Percentiles rank a stretch among this genome's conserved stretches.
Evolutionary conservation across 2,113 vertebrate genomes (phyloP).

Genomic region (Oostethus manadensis): DNA sequence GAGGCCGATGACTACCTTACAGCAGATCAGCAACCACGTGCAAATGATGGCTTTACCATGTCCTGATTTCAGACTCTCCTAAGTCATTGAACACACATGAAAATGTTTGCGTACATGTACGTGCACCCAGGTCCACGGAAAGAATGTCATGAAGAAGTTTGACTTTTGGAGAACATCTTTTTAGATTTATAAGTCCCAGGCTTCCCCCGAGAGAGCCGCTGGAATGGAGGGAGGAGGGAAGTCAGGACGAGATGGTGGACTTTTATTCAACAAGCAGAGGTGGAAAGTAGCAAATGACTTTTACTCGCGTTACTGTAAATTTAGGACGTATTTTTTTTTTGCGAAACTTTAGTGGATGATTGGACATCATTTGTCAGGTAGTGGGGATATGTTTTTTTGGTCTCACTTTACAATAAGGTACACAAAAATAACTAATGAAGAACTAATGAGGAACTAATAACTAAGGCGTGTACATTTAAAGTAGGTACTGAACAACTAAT

Average conservation of each 20-base stretch:
- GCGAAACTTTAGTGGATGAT: not conserved
- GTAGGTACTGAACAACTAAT: too few species aligned
- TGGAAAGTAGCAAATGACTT: not conserved
- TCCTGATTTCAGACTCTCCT: slow-evolving; percentile 14
- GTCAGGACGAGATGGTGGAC: not conserved
- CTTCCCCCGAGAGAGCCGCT: slow-evolving; percentile 9
- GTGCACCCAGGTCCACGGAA: slow-evolving; percentile 27
- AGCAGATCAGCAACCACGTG: too few species aligned
- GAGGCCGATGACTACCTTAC: too few species aligned
- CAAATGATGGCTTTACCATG: slow-evolving; percentile 42
- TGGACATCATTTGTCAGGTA: not conserved
- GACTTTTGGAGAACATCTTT: slow-evolving; percentile 17
- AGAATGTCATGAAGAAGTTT: slow-evolving; percentile 28
- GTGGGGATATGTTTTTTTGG: too few species aligned
- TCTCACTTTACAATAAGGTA: too few species aligned
- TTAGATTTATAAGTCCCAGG: slow-evolving; percentile 22
- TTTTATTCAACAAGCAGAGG: slow-evolving; percentile 1
- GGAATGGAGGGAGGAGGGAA: slow-evolving; percentile 11
- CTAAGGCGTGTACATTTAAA: too few species aligned
- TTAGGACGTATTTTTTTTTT: not conserved
- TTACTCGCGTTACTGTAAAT: not conserved
- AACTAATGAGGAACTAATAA: too few species aligned
- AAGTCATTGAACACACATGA: slow-evolving; percentile 10
- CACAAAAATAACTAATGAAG: too few species aligned
- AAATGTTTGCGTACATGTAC: not conserved